A percentile compares a stretch with the other conserved stretches of the same genome.
phyloP scores from a whole-genome alignment of 1,140 invertebrate species.

The Lycorma delicatula region DNA sequence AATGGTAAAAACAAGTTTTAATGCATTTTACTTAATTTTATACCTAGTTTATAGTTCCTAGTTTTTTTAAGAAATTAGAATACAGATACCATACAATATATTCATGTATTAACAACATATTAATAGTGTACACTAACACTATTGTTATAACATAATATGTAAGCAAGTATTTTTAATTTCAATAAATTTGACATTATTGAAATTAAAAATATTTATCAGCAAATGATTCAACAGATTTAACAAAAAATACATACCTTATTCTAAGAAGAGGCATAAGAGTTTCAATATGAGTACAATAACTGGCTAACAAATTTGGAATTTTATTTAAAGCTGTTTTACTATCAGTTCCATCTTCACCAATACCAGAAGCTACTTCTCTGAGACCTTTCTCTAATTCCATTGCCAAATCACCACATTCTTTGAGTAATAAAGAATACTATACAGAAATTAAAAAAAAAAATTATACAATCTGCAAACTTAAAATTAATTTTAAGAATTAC shows the following conservation, averaged over 20 bases:
- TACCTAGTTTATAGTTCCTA: no score
- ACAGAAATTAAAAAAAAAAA: constrained; percentile 20
- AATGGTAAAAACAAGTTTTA: no score
- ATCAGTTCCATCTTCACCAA: background rate
- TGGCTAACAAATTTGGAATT: constrained; percentile 10
- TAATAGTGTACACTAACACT: no score
- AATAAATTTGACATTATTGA: no score
- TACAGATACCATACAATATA: no score
- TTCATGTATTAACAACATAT: no score
- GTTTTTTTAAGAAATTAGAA: no score
- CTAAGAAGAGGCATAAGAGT: constrained; percentile 6
- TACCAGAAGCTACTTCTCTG: background rate
- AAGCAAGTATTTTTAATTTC: no score
- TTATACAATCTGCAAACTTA: background rate
- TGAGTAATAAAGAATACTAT: constrained; percentile 8
- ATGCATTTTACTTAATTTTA: no score
- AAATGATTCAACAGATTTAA: no score
- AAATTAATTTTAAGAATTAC: background rate
- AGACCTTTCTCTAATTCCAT: constrained; percentile 4
- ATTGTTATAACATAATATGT: no score
- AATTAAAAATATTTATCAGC: no score
- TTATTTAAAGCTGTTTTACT: constrained; percentile 7
- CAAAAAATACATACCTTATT: background rate
- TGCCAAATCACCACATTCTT: constrained; percentile 7
- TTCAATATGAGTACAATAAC: constrained; percentile 13